Percentiles rank a stretch among this genome's conserved stretches.
These are phyloP conservation scores for Microcebus griseorufus DNA, from an alignment of 2,113 vertebrate species.

Conservation along the genomic window DNA sequence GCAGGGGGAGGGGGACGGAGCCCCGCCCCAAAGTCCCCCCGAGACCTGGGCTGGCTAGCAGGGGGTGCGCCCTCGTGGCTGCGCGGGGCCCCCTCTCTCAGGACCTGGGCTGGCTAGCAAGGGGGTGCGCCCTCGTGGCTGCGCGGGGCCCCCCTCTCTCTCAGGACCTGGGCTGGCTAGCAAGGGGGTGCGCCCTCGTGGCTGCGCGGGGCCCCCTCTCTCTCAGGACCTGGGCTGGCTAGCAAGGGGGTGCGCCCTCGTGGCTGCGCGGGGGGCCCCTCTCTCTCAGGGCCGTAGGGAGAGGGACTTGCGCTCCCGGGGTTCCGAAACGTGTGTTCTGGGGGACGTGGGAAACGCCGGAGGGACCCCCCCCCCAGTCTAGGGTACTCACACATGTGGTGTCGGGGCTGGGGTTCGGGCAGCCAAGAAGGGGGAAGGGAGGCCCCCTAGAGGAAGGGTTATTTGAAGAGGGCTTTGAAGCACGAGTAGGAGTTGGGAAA, in stretches of 20 bases:
- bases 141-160: too few species aligned
- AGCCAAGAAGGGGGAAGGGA: background rate
- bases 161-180: too few species aligned
- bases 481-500: background rate
- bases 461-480: conserved; percentile 21
- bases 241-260: too few species aligned
- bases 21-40: background rate
- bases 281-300: background rate
- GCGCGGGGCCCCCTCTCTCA: too few species aligned
- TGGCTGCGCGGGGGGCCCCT: too few species aligned
- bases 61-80: too few species aligned
- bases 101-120: too few species aligned
- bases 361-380: background rate
- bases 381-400: background rate
- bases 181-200: too few species aligned
- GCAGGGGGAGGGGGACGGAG: background rate
- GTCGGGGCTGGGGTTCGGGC: background rate
- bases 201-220: too few species aligned
- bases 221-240: too few species aligned
- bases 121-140: too few species aligned
- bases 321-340: background rate
- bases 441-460: background rate
- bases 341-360: too few species aligned
- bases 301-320: background rate
- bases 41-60: background rate